Conservation (phyloP, 2,888 invertebrate species). For the Heteropelma amictum region DNA sequence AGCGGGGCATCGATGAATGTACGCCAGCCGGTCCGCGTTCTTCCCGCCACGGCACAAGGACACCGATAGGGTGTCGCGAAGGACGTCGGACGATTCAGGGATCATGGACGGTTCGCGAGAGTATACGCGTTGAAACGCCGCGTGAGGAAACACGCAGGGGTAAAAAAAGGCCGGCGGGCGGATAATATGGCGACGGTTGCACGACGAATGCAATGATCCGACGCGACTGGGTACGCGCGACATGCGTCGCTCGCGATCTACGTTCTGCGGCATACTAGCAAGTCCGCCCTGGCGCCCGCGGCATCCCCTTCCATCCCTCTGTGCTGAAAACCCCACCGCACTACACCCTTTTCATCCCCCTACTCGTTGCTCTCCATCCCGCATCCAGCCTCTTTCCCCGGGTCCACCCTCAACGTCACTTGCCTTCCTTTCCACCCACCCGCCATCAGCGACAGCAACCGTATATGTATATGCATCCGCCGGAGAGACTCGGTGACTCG, state of each 20-base stretch:
- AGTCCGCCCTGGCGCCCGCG: conserved; percentile 70
- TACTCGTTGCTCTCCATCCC: conserved; percentile 60
- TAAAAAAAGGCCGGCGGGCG: neutral
- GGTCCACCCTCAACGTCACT: conserved; percentile 42
- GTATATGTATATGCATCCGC: too few relatives aligned
- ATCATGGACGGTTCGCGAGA: neutral
- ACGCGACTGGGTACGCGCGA: conserved; percentile 42
- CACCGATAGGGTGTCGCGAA: neutral
- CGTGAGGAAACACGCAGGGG: neutral
- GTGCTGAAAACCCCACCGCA: conserved; percentile 57
- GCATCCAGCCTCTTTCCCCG: conserved; percentile 28
- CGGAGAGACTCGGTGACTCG: conserved; percentile 11
- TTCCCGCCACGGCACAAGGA: conserved; percentile 51
- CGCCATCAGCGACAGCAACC: conserved; percentile 33
- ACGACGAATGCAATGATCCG: conserved; percentile 32
- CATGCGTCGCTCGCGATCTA: conserved; percentile 74
- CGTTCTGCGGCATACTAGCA: conserved; percentile 76
- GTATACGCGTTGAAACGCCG: neutral
- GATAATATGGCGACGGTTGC: conserved; percentile 9
- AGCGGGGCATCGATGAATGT: conserved; percentile 26
- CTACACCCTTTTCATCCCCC: conserved; percentile 53
- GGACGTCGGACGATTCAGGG: neutral
- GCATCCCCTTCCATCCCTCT: conserved; percentile 57
- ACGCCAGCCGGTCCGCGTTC: conserved; percentile 31
- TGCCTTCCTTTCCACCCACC: conserved; percentile 45